Evolutionary conservation across 2,113 vertebrate species (phyloP), one percentile per base, ranked within the genome.

Genomic region (Sebastes fasciatus): DNA sequence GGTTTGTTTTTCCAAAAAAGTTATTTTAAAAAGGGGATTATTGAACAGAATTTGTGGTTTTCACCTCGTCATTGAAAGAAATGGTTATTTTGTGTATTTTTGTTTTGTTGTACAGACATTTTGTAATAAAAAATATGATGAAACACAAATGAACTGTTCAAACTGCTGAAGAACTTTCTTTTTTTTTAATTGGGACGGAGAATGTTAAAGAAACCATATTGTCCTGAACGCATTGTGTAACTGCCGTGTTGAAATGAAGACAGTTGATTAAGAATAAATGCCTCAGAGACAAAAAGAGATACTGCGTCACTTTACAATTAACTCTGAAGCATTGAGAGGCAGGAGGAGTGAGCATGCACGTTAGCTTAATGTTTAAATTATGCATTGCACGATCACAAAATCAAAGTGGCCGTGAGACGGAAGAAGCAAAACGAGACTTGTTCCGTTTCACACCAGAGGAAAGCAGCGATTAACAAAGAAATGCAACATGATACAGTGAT

Each of bases 61-160:
- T 87, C 76, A 83, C 55, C 52, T 80, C 55, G 80, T 80, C 79
- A 45, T 48, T 71, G 64, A 88, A 62, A 89, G 55, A 90, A 92
- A 82, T 79, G 69, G 76, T 86, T 88, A 86, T 89, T 88, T 92
- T 85, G 83, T 91, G 90, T 88, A 89, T 92, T 92, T 90, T 89
- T 90, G 79, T 90, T 92, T 87, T 89, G 73, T 89, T 95, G 93
- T 94, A 94, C 93, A 94, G 88, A 92, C 68, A 69, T 93, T 94
- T 95, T 94, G 83, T 94, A 93, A 93, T 94, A 92, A 93, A 92
- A 91, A 86, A 73, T 58, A 67, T 17, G 79, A 84, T 74, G 19
- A 89, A 90, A 86, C 54, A 83, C 73, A 68, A 34, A 77, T 7
- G 49, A 80, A 58, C 61, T 74, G 62, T 54, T 83, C 34, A 83